A percentile compares a stretch with the other conserved stretches of the same genome.
Evolutionary conservation across 2,888 invertebrate genomes (phyloP).

Genomic region (Trachelus tabidus): DNA sequence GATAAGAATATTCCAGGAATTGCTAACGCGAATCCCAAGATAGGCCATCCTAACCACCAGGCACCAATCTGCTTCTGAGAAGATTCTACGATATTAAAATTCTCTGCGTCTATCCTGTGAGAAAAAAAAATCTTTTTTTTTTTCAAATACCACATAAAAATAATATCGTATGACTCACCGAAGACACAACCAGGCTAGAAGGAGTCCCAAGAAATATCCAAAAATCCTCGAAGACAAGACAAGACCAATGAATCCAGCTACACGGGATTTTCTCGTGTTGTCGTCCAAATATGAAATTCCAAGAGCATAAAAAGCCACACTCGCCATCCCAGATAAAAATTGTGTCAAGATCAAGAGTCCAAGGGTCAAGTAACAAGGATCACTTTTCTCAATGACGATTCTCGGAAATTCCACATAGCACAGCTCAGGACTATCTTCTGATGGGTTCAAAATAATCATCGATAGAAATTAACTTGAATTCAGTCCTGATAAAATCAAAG

Average conservation of each 20-base stretch:
- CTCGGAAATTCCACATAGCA: conserved; percentile 37
- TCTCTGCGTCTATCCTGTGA: conserved; percentile 49
- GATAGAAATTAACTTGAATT: background rate
- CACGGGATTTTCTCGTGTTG: conserved; percentile 69
- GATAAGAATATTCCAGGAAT: conserved; percentile 68
- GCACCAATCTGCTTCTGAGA: conserved; percentile 59
- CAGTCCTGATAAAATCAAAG: background rate
- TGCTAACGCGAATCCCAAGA: conserved; percentile 66
- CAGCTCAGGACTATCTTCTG: conserved; percentile 51
- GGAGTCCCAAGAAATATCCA: conserved; percentile 51
- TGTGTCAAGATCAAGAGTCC: conserved; percentile 68
- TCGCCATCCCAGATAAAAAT: conserved; percentile 66
- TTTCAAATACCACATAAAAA: conserved; percentile 1
- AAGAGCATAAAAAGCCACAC: conserved; percentile 68
- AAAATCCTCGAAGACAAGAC: conserved; percentile 48
- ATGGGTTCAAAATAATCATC: conserved; percentile 10
- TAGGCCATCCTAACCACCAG: conserved; percentile 69
- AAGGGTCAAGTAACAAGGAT: conserved; percentile 60
- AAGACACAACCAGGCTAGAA: conserved; percentile 57
- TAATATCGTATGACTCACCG: conserved; percentile 31
- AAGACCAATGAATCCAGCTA: conserved; percentile 62
- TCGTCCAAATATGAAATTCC: conserved; percentile 74
- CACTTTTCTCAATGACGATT: conserved; percentile 38
- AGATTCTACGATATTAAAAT: conserved; percentile 43
- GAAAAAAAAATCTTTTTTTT: conserved; percentile 6